These are phyloP conservation scores for Ladona fulva DNA, from an alignment of 1,140 invertebrate species.

Conservation along the genomic window DNA sequence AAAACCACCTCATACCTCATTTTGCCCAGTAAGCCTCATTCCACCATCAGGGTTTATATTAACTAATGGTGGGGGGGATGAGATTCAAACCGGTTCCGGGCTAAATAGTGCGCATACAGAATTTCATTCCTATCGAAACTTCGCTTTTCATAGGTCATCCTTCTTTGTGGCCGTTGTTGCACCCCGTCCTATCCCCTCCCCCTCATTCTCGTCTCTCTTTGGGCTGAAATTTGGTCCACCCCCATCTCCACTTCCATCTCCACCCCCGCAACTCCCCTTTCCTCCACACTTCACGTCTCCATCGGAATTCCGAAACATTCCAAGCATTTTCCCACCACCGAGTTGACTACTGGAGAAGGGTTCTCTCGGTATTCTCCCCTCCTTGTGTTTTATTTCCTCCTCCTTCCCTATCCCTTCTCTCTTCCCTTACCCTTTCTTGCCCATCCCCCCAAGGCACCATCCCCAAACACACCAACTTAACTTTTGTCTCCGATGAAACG, in stretches of 20 bases:
- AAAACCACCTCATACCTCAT: no score
- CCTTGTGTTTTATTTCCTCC: not conserved
- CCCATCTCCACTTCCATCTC: not conserved
- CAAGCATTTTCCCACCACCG: constrained; percentile 2
- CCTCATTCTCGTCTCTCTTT: no score
- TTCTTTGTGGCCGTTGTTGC: no score
- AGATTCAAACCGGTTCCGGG: no score
- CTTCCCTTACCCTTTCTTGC: not conserved
- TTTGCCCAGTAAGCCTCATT: no score
- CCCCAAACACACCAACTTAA: not conserved
- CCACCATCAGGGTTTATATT: no score
- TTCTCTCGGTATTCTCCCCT: no score
- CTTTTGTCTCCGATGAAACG: not conserved
- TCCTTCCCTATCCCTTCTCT: not conserved
- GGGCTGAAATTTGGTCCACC: not conserved
- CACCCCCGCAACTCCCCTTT: not conserved
- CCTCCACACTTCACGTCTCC: not conserved
- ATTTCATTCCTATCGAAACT: no score
- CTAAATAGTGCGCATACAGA: no score
- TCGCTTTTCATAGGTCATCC: no score
- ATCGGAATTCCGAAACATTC: constrained; percentile 6
- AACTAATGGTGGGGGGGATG: no score
- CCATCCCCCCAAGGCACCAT: not conserved
- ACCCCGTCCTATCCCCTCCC: no score
- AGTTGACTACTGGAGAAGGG: not conserved